Base-by-base conservation (phyloP, 2,888 invertebrate genomes). In the Carpatolechia fugitivella region DNA sequence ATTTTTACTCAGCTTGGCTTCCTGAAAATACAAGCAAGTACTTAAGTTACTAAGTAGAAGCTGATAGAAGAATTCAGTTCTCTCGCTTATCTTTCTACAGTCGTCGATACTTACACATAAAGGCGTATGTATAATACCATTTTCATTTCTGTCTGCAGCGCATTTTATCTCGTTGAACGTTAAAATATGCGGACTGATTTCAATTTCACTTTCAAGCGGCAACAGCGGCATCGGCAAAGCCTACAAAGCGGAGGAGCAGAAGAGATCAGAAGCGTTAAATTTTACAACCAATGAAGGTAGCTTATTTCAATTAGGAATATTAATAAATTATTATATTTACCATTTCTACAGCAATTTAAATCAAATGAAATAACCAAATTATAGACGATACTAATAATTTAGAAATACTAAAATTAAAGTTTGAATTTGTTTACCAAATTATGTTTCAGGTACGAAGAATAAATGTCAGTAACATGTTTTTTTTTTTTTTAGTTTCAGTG, bases 111-210 rank as follows among this genome's bases (percentile, higher is more conserved):
- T 68, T 69, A 90, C 89, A 67, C 89, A 89, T 49, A 90, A 75
- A 13, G 89, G 89, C 14, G 89, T 90, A 58, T 89, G 89, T 68
- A 89, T 88, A 31, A 88, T 76, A 49, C 80, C 82, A 54, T 81
- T 81, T 64, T 86, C 84, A 50, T 87, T 85, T 54, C 77, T 74
- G 48, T 86, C 84, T 0, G 79, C 75, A 2, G 89, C 89, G 65
- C 78, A 68, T 70, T 84, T 87, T 18, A 89, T 82, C 68, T 87
- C 89, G 60, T 64, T 70, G 14, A 36, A 50, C 6, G 36, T 24
- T 13, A 38, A 13, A 29, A 50, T 50, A 20, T 50, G 31, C 7
- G 24, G 20, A 16, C 13, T 0, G 3, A 16, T 16, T 7, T 40
- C 40, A 14, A 6, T 10, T 18, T 40, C 20, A 29, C 11, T n/a